These are phyloP conservation scores for Hipparchia sbordonii DNA, from an alignment of 2,888 invertebrate genomes.

Conservation along the genomic window DNA sequence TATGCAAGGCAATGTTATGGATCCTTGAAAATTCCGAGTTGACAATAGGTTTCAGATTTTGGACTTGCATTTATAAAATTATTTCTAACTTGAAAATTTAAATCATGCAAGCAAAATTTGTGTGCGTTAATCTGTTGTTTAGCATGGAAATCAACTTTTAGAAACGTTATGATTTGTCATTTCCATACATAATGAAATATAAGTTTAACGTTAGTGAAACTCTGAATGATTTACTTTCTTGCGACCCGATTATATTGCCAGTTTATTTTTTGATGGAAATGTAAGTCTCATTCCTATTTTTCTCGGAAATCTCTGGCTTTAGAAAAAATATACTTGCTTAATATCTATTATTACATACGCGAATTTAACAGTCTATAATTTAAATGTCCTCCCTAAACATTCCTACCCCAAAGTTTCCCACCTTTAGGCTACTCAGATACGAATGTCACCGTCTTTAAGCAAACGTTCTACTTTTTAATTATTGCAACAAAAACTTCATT, in stretches of 20 bases:
- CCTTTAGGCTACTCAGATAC: not conserved
- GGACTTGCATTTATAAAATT: no score
- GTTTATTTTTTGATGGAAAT: not conserved
- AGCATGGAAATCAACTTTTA: no score
- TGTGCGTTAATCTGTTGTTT: no score
- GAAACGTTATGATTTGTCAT: no score
- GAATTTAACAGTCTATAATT: slow-evolving; percentile 1
- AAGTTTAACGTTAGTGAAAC: no score
- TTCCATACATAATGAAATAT: no score
- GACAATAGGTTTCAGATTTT: no score
- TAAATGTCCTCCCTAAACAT: not conserved
- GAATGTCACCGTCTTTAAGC: not conserved
- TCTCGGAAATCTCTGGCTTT: not conserved
- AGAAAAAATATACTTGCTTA: not conserved
- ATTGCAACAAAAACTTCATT: not conserved
- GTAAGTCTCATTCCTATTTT: not conserved
- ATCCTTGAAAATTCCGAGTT: no score
- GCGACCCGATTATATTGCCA: not conserved
- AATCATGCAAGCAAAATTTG: no score
- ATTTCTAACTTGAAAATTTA: no score
- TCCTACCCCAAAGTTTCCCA: not conserved
- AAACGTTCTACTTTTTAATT: not conserved
- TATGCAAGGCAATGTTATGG: not conserved
- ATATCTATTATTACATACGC: no score
- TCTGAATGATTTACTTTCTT: no score